Conservation (phyloP, 2,888 invertebrate genomes). For the Diabrotica balteata region DNA sequence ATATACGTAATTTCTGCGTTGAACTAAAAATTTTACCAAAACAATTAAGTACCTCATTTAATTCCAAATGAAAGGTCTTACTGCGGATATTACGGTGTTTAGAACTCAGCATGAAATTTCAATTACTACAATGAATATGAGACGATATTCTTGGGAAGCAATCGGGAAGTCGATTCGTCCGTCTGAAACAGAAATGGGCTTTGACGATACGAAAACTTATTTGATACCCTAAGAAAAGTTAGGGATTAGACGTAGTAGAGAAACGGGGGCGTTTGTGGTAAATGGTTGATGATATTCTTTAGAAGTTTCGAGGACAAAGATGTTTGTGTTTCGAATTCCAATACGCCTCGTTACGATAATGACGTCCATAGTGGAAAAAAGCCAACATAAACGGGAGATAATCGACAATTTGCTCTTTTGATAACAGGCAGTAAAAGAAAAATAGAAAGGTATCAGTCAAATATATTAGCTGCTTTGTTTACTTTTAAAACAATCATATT, state of each 20-base stretch:
- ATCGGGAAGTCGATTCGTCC: background rate
- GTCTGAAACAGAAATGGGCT: conserved; percentile 5
- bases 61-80: too few relatives aligned
- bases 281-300: background rate
- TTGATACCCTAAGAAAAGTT: background rate
- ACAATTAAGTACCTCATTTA: too few relatives aligned
- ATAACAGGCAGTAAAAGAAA: too few relatives aligned
- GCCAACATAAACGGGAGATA: too few relatives aligned
- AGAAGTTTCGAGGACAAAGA: background rate
- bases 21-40: too few relatives aligned
- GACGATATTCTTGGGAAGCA: background rate
- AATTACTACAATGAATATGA: conserved; percentile 1
- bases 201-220: background rate
- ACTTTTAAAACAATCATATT: too few relatives aligned
- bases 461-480: too few relatives aligned
- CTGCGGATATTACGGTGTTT: too few relatives aligned
- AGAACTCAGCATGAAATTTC: background rate
- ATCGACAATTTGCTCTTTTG: too few relatives aligned
- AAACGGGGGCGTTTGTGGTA: background rate
- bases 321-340: background rate
- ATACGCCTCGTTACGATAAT: background rate
- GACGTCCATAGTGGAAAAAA: too few relatives aligned
- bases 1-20: too few relatives aligned
- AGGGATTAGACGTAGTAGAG: background rate
- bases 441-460: too few relatives aligned